Percentiles rank a stretch among this genome's conserved stretches.
Evolutionary conservation across 2,797 vertebrate genomes (phyloP).

Genomic region (Sciurus carolinensis): DNA sequence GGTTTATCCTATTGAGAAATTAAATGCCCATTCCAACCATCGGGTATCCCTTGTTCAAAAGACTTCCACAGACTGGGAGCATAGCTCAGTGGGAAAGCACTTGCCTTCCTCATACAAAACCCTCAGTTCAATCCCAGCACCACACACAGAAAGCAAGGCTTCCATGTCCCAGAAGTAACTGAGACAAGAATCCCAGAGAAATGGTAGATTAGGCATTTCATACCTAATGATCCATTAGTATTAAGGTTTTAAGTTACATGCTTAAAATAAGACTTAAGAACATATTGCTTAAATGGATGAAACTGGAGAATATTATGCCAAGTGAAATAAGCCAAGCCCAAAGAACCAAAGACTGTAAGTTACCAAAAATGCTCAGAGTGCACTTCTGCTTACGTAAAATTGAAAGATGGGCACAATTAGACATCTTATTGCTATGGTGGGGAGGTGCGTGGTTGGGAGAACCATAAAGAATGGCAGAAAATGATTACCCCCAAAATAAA

Average conservation of each 20-base stretch:
- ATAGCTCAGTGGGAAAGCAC: not conserved
- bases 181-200: constrained; percentile 7
- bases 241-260: constrained; percentile 28
- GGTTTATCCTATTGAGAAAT: constrained; percentile 35
- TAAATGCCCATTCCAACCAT: not conserved
- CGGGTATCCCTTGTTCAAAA: not conserved
- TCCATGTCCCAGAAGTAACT: not conserved
- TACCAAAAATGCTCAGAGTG: not conserved
- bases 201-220: not conserved
- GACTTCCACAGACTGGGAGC: not conserved
- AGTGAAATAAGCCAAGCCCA: not conserved
- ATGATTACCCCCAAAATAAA: not conserved
- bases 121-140: not conserved
- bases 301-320: no score
- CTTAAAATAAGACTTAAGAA: constrained; percentile 52
- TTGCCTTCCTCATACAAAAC: not conserved
- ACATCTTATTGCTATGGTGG: not conserved
- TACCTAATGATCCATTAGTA: not conserved
- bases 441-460: not conserved
- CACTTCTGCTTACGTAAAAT: not conserved
- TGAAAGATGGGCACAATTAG: not conserved
- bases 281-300: not conserved
- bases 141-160: not conserved
- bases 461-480: not conserved
- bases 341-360: not conserved